A percentile compares a stretch with the other conserved stretches of the same genome.
These are phyloP conservation scores for Dasypus novemcinctus DNA, from an alignment of 2,113 vertebrate species.

Conservation along the genomic window DNA sequence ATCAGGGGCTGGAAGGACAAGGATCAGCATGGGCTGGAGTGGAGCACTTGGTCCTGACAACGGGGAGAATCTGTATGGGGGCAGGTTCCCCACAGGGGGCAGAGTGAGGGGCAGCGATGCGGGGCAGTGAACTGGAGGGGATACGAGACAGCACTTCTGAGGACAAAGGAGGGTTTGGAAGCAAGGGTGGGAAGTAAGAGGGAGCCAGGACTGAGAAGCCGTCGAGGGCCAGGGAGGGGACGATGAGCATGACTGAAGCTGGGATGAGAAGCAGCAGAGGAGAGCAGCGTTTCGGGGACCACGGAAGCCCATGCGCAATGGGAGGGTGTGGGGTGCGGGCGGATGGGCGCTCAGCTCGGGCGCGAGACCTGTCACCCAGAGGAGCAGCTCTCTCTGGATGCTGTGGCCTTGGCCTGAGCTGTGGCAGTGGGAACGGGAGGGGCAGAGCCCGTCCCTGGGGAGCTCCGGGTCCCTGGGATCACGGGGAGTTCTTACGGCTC, in stretches of 20 bases:
- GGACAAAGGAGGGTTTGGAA: neutral
- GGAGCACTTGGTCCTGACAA: neutral
- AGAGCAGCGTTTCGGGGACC: neutral
- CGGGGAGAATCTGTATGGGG: neutral
- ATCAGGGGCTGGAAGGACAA: neutral
- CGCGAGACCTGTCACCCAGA: neutral
- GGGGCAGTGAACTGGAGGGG: neutral
- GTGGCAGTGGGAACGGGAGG: neutral
- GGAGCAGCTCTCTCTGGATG: neutral
- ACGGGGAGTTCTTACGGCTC: neutral
- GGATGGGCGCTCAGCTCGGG: neutral
- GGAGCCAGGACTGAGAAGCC: neutral
- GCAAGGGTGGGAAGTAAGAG: neutral
- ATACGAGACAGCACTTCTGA: neutral
- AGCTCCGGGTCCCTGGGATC: neutral
- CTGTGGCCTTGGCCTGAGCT: constrained; percentile 29
- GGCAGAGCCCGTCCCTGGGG: neutral
- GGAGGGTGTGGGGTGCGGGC: neutral
- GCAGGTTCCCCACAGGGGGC: neutral
- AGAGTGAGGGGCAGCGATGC: neutral
- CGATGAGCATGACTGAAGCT: neutral
- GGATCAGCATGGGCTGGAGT: neutral
- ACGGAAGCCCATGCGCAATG: neutral
- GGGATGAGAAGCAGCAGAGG: neutral
- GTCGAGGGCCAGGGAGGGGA: neutral